Evolutionary conservation across 2,797 vertebrate species (phyloP).

Genomic region (Pantherophis vulpinus): DNA sequence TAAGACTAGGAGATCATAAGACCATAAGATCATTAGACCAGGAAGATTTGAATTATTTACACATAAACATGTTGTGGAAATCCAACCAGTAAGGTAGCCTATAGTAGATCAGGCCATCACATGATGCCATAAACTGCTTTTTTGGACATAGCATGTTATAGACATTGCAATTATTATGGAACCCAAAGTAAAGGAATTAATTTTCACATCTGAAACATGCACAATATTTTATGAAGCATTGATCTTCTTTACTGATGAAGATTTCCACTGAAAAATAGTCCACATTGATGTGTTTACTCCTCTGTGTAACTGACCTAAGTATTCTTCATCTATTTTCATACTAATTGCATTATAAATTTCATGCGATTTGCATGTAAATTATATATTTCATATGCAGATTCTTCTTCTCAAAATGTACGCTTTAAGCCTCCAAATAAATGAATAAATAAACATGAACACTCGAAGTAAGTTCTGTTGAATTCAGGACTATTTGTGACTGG

Average conservation of each 20-base stretch:
- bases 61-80: background rate
- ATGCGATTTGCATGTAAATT: background rate
- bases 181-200: background rate
- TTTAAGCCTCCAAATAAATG: background rate
- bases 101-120: background rate
- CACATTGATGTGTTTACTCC: background rate
- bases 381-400: background rate
- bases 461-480: background rate
- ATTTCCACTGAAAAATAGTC: background rate
- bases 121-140: background rate
- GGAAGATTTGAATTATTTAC: background rate
- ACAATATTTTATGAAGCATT: background rate
- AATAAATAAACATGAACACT: background rate
- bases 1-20: background rate
- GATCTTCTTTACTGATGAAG: constrained; percentile 33
- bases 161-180: background rate
- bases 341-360: background rate
- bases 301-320: background rate
- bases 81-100: background rate
- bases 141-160: background rate
- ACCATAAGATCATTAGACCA: background rate
- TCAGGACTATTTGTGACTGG: background rate
- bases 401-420: background rate
- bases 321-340: background rate
- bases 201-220: background rate